Evolutionary conservation across 2,888 invertebrate genomes (phyloP).

Genomic region (Tipula vernalis): DNA sequence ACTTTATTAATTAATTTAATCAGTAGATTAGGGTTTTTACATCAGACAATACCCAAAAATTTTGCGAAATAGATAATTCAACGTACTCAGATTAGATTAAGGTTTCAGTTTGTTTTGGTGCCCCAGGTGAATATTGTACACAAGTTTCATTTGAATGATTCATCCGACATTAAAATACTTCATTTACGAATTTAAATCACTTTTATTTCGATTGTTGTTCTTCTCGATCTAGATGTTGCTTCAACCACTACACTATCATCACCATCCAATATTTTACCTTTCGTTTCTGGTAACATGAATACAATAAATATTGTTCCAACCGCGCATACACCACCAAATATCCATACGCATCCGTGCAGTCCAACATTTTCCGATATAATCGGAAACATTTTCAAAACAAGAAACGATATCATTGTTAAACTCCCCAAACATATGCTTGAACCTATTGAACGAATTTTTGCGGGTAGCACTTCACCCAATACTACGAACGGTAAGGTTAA

Average conservation of each 20-base stretch:
- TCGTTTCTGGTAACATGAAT: constrained; percentile 28
- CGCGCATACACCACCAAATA: constrained; percentile 23
- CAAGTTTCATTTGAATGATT: no score
- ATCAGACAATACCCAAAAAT: neutral
- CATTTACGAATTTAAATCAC: neutral
- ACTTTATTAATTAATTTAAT: neutral
- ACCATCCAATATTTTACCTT: constrained; percentile 22
- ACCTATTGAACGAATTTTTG: constrained; percentile 27
- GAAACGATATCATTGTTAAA: constrained; percentile 23
- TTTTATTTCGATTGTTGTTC: neutral
- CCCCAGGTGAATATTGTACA: neutral
- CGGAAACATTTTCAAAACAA: constrained; percentile 18
- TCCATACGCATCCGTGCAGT: constrained; percentile 28
- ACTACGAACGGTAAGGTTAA: constrained; percentile 27
- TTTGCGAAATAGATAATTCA: neutral
- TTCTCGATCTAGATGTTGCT: neutral
- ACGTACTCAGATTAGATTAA: neutral
- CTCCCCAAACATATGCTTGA: constrained; percentile 23
- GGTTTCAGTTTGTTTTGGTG: neutral
- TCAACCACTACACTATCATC: neutral
- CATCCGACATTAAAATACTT: neutral
- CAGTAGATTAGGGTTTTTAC: neutral
- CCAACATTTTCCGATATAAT: constrained; percentile 23
- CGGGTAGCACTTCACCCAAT: constrained; percentile 28
- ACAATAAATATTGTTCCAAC: constrained; percentile 26